Conservation (phyloP, 2,888 invertebrate species). For the Ommatoiulus sabulosus region DNA sequence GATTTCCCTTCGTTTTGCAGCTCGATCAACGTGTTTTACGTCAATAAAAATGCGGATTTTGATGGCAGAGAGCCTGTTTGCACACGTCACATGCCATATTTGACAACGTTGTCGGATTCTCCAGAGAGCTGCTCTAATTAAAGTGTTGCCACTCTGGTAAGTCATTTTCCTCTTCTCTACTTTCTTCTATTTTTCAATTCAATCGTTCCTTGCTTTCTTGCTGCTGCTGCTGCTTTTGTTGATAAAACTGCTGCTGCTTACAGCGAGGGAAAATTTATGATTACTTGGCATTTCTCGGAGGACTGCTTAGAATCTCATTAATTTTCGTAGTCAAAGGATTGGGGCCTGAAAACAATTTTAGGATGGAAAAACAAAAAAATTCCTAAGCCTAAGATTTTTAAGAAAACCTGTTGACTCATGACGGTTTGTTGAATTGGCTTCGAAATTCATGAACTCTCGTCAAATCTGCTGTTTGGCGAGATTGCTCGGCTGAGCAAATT, state of each 20-base stretch:
- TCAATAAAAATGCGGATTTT: constrained; percentile 9
- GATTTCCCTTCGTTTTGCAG: constrained; percentile 14
- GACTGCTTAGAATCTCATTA: constrained; percentile 32
- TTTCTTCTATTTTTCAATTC: neutral
- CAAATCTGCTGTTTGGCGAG: neutral
- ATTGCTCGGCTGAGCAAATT: neutral
- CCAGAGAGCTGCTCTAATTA: constrained; percentile 35
- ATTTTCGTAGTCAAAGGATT: neutral
- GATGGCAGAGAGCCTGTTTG: neutral
- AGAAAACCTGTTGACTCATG: constrained; percentile 1
- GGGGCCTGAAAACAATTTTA: neutral
- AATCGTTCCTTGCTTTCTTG: neutral
- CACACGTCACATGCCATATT: constrained; percentile 8
- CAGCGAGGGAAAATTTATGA: neutral
- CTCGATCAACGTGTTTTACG: constrained; percentile 1
- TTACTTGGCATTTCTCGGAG: neutral
- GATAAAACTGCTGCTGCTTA: neutral
- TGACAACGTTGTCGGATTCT: neutral
- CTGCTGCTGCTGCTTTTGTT: neutral
- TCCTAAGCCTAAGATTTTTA: neutral
- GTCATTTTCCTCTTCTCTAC: constrained; percentile 16
- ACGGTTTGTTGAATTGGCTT: neutral
- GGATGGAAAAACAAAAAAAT: neutral
- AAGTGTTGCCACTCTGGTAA: constrained; percentile 35
- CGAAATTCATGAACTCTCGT: neutral